Evolutionary conservation across 2,797 vertebrate genomes (phyloP).

Genomic region (Pseudotriccus pelzelni): DNA sequence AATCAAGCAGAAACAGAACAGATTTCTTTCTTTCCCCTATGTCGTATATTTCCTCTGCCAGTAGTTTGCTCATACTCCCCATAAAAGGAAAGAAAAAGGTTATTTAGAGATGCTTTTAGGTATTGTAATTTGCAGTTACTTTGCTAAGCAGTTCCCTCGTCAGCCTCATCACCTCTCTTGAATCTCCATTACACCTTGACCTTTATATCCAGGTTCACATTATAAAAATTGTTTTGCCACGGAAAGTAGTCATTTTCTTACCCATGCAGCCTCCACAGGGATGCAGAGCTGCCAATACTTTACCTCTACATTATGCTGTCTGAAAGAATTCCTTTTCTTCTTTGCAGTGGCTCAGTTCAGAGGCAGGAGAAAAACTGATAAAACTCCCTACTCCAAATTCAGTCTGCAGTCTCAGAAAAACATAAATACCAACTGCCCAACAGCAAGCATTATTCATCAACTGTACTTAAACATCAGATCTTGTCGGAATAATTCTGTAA

Average conservation of each 20-base stretch:
- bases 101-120: not conserved
- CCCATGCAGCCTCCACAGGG: not conserved
- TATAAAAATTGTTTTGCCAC: not conserved
- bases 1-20: not conserved
- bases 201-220: not conserved
- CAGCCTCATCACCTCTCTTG: not conserved
- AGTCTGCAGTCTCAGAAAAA: not conserved
- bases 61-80: not conserved
- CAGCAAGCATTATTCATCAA: not conserved
- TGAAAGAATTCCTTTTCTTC: not conserved
- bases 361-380: not conserved
- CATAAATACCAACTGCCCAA: not conserved
- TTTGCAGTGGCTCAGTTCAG: not conserved
- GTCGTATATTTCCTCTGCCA: not conserved
- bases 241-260: not conserved
- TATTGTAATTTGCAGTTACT: not conserved
- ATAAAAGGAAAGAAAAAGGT: not conserved
- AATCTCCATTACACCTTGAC: not conserved
- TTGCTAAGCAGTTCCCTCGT: not conserved
- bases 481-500: not conserved
- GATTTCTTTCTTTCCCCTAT: not conserved
- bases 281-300: not conserved
- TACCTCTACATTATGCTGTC: not conserved
- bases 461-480: not conserved
- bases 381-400: not conserved